phyloP scores from a whole-genome alignment of 2,113 vertebrate species.

The Bujurquina vittata region DNA sequence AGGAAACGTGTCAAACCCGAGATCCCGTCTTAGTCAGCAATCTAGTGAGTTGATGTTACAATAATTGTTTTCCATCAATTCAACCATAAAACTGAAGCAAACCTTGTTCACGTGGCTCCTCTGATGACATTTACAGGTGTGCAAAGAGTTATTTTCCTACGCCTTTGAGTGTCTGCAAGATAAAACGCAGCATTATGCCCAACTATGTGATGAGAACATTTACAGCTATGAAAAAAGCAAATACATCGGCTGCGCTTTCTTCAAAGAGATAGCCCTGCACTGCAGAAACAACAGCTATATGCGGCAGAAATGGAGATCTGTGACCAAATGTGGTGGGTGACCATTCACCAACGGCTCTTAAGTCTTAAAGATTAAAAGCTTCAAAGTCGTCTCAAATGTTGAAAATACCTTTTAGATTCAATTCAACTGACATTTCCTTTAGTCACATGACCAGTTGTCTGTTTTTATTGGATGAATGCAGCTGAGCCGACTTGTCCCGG shows the following conservation, averaged over 20 bases:
- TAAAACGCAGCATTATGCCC: neutral
- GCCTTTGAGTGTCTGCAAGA: constrained; percentile 32
- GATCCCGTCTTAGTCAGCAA: neutral
- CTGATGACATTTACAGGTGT: constrained; percentile 48
- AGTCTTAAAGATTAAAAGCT: neutral
- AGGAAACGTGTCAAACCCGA: constrained; percentile 57
- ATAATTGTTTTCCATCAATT: neutral
- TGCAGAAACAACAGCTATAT: constrained; percentile 18
- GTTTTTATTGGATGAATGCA: constrained; percentile 33
- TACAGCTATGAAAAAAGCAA: neutral
- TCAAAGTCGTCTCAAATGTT: neutral
- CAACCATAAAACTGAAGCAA: neutral
- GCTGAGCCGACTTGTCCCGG: constrained; percentile 62
- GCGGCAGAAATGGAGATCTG: constrained; percentile 30
- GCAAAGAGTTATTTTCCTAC: constrained; percentile 24
- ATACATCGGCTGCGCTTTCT: constrained; percentile 59
- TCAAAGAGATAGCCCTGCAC: constrained; percentile 40
- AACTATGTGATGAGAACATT: constrained; percentile 54
- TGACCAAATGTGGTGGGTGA: constrained; percentile 64
- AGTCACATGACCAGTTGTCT: neutral
- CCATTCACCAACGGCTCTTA: neutral
- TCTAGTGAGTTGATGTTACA: constrained; percentile 1
- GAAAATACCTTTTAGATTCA: no score
- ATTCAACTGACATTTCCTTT: neutral
- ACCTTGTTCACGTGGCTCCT: neutral